Evolutionary conservation across 1,140 invertebrate species (phyloP).

Genomic region (Drosophila pectinifera): DNA sequence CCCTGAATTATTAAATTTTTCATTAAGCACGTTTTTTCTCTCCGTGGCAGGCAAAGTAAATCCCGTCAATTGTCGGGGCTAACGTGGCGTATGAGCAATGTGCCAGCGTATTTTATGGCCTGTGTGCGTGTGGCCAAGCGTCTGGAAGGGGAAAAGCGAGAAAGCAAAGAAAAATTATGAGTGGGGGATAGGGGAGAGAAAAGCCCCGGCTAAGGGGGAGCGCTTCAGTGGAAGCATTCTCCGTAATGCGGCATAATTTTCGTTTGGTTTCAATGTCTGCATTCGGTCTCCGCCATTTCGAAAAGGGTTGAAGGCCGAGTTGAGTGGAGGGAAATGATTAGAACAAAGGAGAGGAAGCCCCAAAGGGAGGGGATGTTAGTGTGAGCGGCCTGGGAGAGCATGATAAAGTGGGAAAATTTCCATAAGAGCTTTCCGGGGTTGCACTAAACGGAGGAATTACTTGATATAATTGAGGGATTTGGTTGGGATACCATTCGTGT

Average conservation of each 20-base stretch:
- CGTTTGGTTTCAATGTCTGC: conserved; percentile 67
- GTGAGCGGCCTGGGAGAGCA: conserved; percentile 12
- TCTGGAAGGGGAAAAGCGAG: conserved; percentile 20
- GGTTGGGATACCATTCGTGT: not conserved
- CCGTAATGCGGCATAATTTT: conserved; percentile 68
- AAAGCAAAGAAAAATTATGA: conserved; percentile 13
- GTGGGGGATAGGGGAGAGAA: not conserved
- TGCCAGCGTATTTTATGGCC: conserved; percentile 69
- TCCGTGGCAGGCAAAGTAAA: conserved; percentile 49
- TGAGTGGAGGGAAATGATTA: conserved; percentile 56
- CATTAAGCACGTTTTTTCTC: not conserved
- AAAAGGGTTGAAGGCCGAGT: conserved; percentile 63
- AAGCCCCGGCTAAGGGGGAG: conserved; percentile 6
- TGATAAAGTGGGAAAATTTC: conserved; percentile 41
- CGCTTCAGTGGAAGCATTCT: conserved; percentile 41
- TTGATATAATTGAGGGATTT: conserved; percentile 24
- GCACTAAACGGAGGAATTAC: conserved; percentile 13
- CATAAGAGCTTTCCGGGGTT: not conserved
- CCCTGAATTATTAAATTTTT: too few relatives aligned
- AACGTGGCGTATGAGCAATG: conserved; percentile 77
- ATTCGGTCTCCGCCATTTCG: conserved; percentile 41
- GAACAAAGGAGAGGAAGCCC: conserved; percentile 31
- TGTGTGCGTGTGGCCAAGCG: conserved; percentile 68
- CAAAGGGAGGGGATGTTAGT: not conserved
- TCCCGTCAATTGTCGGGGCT: conserved; percentile 68